Conservation (phyloP, 2,888 invertebrate genomes). For the Eupithecia abbreviata region DNA sequence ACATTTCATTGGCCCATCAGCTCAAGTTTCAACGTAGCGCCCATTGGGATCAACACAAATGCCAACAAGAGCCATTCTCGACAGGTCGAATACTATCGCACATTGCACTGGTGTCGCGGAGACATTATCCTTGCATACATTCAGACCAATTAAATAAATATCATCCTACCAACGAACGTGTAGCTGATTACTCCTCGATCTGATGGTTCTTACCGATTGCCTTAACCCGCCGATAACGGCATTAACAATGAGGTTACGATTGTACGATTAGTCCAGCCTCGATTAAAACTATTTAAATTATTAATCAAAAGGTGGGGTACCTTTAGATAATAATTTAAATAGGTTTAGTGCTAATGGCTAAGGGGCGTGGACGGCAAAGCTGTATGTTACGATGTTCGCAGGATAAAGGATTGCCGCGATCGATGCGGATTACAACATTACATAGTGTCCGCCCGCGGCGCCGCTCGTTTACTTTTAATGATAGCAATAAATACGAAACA, state of each 20-base stretch:
- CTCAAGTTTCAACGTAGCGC: neutral
- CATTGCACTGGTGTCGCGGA: neutral
- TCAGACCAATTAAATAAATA: neutral
- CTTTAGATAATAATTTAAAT: no score
- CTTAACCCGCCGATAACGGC: no score
- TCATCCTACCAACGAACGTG: neutral
- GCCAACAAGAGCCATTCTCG: neutral
- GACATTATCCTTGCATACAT: neutral
- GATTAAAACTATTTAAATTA: neutral
- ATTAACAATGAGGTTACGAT: neutral
- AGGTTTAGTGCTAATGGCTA: neutral
- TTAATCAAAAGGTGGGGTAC: neutral
- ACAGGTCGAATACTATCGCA: neutral
- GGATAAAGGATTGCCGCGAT: neutral
- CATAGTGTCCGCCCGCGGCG: conserved; percentile 1
- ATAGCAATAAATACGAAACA: conserved; percentile 1
- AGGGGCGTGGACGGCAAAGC: conserved; percentile 1
- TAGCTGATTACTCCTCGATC: neutral
- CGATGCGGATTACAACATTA: conserved; percentile 5
- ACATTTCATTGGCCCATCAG: neutral
- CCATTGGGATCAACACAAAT: neutral
- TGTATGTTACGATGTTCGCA: conserved; percentile 26
- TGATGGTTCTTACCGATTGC: neutral
- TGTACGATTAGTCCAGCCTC: neutral
- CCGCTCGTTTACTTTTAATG: neutral